phyloP scores from a whole-genome alignment of 2,888 invertebrate genomes.

The Harpagoxenus sublaevis region DNA sequence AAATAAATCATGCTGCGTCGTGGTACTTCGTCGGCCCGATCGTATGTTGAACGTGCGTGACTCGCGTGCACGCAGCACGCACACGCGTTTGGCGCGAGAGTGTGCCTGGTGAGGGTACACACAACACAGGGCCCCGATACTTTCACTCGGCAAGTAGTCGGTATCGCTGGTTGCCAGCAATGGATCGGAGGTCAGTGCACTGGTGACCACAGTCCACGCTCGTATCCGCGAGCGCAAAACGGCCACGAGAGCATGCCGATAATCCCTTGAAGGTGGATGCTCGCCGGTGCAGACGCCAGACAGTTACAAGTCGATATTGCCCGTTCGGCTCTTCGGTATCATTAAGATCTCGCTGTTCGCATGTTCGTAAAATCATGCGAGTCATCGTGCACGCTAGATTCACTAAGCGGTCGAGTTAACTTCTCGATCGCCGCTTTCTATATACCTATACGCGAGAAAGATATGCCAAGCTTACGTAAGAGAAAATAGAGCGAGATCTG shows the following conservation, averaged over 20 bases:
- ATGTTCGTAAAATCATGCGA: slow-evolving; percentile 29
- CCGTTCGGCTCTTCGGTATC: slow-evolving; percentile 22
- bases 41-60: slow-evolving; percentile 29
- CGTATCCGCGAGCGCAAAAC: slow-evolving; percentile 68
- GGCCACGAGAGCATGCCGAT: slow-evolving; percentile 61
- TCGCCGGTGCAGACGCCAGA: slow-evolving; percentile 33
- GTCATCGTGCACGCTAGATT: slow-evolving; percentile 39
- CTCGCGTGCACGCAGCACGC: slow-evolving; percentile 54
- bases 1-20: slow-evolving; percentile 64
- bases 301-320: slow-evolving; percentile 17
- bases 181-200: slow-evolving; percentile 84
- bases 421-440: slow-evolving; percentile 47
- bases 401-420: slow-evolving; percentile 7
- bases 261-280: slow-evolving; percentile 57
- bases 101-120: slow-evolving; percentile 44
- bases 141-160: slow-evolving; percentile 82
- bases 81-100: slow-evolving; percentile 45
- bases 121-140: slow-evolving; percentile 72
- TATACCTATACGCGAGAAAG: neutral
- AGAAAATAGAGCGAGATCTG: slow-evolving; percentile 37
- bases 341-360: slow-evolving; percentile 26
- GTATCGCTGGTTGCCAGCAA: slow-evolving; percentile 77
- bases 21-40: slow-evolving; percentile 60
- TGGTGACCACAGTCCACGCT: slow-evolving; percentile 75
- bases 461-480: slow-evolving; percentile 39